phyloP scores from a whole-genome alignment of 2,113 vertebrate genomes.

The Lampris megalopsis region DNA sequence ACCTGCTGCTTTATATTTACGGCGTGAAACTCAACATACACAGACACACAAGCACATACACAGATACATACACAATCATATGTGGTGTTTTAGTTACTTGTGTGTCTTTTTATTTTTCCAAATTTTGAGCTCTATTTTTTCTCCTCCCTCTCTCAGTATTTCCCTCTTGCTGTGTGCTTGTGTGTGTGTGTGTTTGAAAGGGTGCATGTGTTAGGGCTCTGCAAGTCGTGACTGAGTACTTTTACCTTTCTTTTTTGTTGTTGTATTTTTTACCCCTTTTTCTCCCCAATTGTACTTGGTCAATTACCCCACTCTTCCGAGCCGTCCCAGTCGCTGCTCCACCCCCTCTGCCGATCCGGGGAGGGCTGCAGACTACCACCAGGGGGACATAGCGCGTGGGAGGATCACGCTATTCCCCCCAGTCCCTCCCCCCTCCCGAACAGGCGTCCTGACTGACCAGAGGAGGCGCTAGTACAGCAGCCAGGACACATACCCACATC shows the following conservation, averaged over 20 bases:
- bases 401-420: no score
- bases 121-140: conserved; percentile 2
- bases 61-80: conserved; percentile 14
- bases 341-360: no score
- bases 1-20: conserved; percentile 45
- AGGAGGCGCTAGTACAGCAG: no score
- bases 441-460: no score
- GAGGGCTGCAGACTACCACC: no score
- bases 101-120: conserved; percentile 8
- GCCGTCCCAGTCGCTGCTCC: no score
- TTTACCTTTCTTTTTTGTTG: conserved; percentile 34
- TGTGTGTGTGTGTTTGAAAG: conserved; percentile 7
- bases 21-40: conserved; percentile 13
- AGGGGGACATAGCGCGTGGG: no score
- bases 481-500: no score
- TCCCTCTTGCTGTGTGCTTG: conserved; percentile 5
- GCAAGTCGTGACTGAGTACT: conserved; percentile 67
- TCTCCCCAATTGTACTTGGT: no score
- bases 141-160: background rate
- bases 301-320: no score
- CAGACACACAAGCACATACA: conserved; percentile 9
- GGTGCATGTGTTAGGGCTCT: conserved; percentile 12
- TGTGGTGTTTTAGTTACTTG: background rate
- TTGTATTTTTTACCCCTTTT: no score
- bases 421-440: no score